phyloP scores from a whole-genome alignment of 92 coral and sea anemone genomes.

The Umimayanthus kanabou region DNA sequence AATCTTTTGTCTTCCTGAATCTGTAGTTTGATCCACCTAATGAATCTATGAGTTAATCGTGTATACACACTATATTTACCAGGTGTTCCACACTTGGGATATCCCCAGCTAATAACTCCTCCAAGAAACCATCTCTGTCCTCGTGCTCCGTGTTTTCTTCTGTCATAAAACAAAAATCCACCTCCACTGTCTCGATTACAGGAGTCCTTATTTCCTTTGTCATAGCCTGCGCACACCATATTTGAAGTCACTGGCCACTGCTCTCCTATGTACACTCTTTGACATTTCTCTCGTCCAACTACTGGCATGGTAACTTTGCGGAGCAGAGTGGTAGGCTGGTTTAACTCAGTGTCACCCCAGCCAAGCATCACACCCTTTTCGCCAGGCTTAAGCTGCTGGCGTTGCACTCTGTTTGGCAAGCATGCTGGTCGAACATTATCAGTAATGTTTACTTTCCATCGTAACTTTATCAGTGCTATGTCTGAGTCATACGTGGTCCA shows the following conservation, averaged over 20 bases:
- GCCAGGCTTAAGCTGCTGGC: conserved; percentile 67
- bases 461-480: conserved; percentile 80
- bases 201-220: conserved; percentile 59
- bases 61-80: conserved; percentile 97
- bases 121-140: conserved; percentile 83
- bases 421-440: conserved; percentile 88
- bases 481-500: conserved; percentile 89
- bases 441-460: conserved; percentile 82
- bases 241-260: conserved; percentile 86
- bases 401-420: conserved; percentile 79
- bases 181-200: conserved; percentile 96
- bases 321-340: conserved; percentile 51
- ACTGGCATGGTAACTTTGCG: conserved; percentile 83
- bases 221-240: conserved; percentile 95
- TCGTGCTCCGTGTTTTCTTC: conserved; percentile 46
- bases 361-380: conserved; percentile 85
- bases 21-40: conserved; percentile 76
- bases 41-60: conserved; percentile 67
- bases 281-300: conserved; percentile 64
- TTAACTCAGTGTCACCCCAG: conserved; percentile 82
- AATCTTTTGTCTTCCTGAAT: conserved; percentile 42
- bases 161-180: conserved; percentile 79
- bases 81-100: conserved; percentile 80
- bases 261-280: conserved; percentile 66
- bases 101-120: conserved; percentile 96